Conservation (phyloP, 2,797 vertebrate genomes). For the Sebastes dallii region DNA sequence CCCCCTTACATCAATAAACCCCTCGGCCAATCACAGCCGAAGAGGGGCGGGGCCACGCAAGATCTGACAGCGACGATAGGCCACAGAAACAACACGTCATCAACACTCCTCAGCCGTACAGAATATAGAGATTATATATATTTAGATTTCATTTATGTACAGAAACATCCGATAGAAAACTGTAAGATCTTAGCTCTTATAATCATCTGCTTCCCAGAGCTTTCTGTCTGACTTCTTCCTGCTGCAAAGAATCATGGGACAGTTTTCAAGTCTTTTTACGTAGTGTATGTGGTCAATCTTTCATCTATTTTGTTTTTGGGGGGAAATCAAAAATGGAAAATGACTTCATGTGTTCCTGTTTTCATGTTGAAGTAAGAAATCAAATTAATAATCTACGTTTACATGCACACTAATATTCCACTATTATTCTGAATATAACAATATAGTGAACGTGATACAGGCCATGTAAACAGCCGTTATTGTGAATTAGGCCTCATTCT, state of each 20-base stretch:
- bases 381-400: not conserved
- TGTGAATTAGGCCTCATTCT: too few species aligned
- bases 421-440: too few species aligned
- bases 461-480: too few species aligned
- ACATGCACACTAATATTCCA: not conserved
- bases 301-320: too few species aligned
- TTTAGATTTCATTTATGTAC: constrained; percentile 49
- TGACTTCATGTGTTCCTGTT: too few species aligned
- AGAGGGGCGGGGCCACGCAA: constrained; percentile 72
- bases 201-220: not conserved
- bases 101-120: constrained; percentile 30
- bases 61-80: constrained; percentile 58
- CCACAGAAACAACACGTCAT: constrained; percentile 43
- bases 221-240: not conserved
- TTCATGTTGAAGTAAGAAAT: not conserved
- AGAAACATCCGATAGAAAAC: constrained; percentile 59
- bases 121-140: constrained; percentile 32
- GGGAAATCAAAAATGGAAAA: too few species aligned
- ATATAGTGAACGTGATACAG: too few species aligned
- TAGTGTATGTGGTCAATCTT: not conserved
- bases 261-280: too few species aligned
- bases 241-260: constrained; percentile 47
- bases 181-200: not conserved
- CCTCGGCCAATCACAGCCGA: constrained; percentile 61
- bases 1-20: constrained; percentile 82